Base-by-base conservation (phyloP, 2,888 invertebrate species). In the Polyommatus icarus region DNA sequence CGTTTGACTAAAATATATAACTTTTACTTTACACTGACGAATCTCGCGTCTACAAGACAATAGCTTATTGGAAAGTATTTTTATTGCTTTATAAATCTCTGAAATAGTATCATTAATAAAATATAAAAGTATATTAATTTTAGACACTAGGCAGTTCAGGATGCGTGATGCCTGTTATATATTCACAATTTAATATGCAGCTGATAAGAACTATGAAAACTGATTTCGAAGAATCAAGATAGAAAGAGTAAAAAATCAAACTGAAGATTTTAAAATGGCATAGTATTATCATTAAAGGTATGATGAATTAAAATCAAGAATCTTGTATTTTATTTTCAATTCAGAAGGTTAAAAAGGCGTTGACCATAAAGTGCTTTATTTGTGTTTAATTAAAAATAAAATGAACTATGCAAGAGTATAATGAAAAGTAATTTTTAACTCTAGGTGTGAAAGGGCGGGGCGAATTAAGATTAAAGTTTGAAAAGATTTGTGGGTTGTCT, bases 361-460 rank as follows among this genome's bases (percentile, higher is more conserved):
- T 89, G 89, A 90, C 88, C 88, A 86, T 87, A 90, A 87, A 83
- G 87, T 87, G 85, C 87, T 86, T 86, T 89, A 89, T 90, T 91
- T 90, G 88, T 89, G 89, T 91, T 90, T 91, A 91, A 92, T 92
- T 92, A 91, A 90, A 84, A 86, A 86, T 88, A 90, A 90, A 90
- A 86, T 86, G 85, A 83, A 85, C 85, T 82, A 85, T 86, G 83
- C 87, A 88, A 89, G 88, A 87, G 84, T 82, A 78, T 78, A 79
- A 72, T 79, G 61, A 78, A 85, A 83, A 86, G 85, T 84, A 80
- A 76, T 80, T 79, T 78, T 77, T 79, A 81, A 80, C 78, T 78
- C 78, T 78, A 73, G 77, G 77, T 80, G 78, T 78, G 80, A 32
- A 76, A 81, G 84, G 83, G 84, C 80, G 80, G 78, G 78, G 78